Base-by-base conservation (phyloP, 2,797 vertebrate species). In the Chromis chromis region DNA sequence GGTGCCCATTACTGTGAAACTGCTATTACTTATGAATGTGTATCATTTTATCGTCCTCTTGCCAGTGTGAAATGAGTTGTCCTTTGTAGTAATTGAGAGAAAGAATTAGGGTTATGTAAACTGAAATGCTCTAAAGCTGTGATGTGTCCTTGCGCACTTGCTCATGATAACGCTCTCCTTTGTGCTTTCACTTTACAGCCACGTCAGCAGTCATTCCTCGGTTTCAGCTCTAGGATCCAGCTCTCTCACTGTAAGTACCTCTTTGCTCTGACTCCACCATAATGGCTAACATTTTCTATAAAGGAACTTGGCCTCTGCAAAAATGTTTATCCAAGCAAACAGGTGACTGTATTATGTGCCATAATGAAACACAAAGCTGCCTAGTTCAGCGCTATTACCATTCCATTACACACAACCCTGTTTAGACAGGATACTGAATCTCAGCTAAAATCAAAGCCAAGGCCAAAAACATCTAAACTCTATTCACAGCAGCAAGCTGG, bases 161-260 rank as follows among this genome's bases (percentile, higher is more conserved):
- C 6, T 79, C 44, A 72, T 76, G 9, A 28, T 73, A 1, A 12
- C 40, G 60, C 24, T 77, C 7, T 61, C 13, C 61, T 49, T 70
- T 94, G 85, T 80, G 87, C 13, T 89, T 50, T 91, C 90, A 74
- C 88, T 91, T 60, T 68, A 39, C 83, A 96, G 86, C 86, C 96
- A 97, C 83, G 96, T 94, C 85, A 97, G 89, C 94, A 96, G 88
- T 87, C 95, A 97, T 78, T 95, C 96, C 69, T 94, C 97, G 77
- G 92, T 92, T 28, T 96, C 96, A 63, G 94, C 94, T 31, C 92
- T 96, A 60, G 93, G 95, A 71, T 93, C 96, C 65, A 91, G 89
- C 75, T 89, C 95, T 54, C 95, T 96, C 73, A 88, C 95, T 50
- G 98, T 99, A 92, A 97, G 97, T 96, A 59, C 9, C 44, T 19